phyloP scores from a whole-genome alignment of 2,888 invertebrate species.

The Mythimna albipuncta region DNA sequence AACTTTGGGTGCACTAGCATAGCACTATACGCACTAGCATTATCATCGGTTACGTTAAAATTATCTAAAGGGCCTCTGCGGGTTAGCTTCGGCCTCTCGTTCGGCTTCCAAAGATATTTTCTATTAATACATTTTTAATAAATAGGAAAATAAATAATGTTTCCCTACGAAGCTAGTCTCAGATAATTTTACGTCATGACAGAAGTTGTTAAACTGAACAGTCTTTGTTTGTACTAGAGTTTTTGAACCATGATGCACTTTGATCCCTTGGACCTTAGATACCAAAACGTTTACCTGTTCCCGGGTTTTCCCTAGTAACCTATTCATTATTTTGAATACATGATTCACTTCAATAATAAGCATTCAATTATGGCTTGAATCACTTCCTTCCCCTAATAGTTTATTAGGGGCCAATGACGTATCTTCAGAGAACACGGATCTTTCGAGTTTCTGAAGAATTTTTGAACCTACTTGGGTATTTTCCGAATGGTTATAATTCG shows the following conservation, averaged over 20 bases:
- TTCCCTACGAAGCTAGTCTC: no score
- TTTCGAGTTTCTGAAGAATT: constrained; percentile 41
- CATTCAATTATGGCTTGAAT: constrained; percentile 73
- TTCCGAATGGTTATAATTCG: constrained; percentile 47
- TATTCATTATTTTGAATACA: constrained; percentile 63
- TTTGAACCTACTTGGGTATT: constrained; percentile 35
- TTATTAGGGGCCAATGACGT: constrained; percentile 69
- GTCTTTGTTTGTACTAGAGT: neutral
- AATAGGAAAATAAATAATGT: no score
- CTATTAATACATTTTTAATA: no score
- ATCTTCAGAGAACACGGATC: constrained; percentile 67
- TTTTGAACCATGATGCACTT: neutral
- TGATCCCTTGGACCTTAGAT: constrained; percentile 17
- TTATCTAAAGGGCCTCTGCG: no score
- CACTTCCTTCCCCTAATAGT: constrained; percentile 69
- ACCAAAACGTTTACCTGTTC: constrained; percentile 54
- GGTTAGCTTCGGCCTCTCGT: no score
- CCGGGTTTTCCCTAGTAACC: constrained; percentile 68
- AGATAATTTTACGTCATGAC: neutral
- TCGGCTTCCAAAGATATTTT: no score
- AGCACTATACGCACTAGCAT: no score
- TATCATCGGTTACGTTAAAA: no score
- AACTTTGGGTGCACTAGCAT: no score
- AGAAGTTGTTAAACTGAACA: neutral
- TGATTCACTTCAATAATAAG: constrained; percentile 75